Conservation (phyloP, 2,113 vertebrate species). For the Catharus bicknelli region DNA sequence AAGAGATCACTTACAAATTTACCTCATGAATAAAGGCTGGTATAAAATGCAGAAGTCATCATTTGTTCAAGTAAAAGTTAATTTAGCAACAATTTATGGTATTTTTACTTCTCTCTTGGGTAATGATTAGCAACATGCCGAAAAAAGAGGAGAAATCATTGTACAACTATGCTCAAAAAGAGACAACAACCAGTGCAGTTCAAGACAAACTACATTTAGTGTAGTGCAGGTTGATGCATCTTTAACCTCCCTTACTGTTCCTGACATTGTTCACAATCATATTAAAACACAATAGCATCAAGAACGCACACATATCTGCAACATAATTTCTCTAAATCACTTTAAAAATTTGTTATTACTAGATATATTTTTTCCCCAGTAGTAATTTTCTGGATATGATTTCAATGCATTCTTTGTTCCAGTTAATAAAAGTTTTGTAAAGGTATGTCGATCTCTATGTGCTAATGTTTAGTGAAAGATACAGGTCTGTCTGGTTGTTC, state of each 20-base stretch:
- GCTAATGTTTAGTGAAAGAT: neutral
- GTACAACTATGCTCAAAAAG: neutral
- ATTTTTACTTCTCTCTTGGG: neutral
- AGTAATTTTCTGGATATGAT: neutral
- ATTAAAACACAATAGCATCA: neutral
- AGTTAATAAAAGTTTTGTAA: neutral
- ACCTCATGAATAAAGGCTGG: neutral
- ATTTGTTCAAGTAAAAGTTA: neutral
- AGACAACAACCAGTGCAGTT: neutral
- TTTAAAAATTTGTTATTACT: neutral
- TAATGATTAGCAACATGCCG: neutral
- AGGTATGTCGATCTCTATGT: neutral
- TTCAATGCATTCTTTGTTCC: neutral
- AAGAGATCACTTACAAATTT: neutral
- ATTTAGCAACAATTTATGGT: neutral
- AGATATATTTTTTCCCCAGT: neutral
- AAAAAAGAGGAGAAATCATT: neutral
- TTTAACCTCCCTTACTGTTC: neutral
- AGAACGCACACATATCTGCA: neutral
- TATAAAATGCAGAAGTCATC: neutral
- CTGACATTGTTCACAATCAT: neutral
- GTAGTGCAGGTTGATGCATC: neutral
- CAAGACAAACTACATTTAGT: neutral
- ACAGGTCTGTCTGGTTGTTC: neutral
- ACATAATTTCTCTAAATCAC: neutral